Percentiles rank a stretch among this genome's conserved stretches.
Conservation (phyloP, 1,140 invertebrate species). For the Alviniconcha marisindica region DNA sequence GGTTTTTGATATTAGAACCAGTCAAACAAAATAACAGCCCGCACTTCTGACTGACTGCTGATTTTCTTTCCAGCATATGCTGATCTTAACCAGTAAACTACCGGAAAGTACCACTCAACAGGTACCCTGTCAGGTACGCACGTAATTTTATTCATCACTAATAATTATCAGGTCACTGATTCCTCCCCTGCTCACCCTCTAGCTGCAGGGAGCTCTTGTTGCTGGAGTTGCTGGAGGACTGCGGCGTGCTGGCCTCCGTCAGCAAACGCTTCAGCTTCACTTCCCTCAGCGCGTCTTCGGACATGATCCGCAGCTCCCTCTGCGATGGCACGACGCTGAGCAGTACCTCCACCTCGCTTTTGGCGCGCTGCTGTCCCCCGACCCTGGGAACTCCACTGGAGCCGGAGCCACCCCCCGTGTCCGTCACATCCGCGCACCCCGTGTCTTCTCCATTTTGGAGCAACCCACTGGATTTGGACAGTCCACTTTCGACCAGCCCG, state of each 20-base stretch:
- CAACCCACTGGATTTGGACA: background rate
- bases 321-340: background rate
- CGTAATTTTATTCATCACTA: no score
- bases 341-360: conserved; percentile 19
- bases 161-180: no score
- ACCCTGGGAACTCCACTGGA: background rate
- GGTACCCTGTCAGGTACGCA: no score
- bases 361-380: background rate
- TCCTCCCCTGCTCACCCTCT: conserved; percentile 45
- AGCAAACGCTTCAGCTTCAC: conserved; percentile 42
- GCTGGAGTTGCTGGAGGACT: conserved; percentile 27
- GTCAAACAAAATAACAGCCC: no score
- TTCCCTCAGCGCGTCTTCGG: conserved; percentile 44
- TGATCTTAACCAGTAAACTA: no score
- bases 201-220: conserved; percentile 40
- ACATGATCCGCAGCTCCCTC: conserved; percentile 38
- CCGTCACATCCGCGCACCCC: no score
- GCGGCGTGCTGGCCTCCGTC: background rate
- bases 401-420: no score
- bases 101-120: no score
- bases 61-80: no score
- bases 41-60: no score
- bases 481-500: background rate
- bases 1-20: no score
- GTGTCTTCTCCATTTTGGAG: background rate